Percentiles rank a stretch among this genome's conserved stretches.
Conservation (phyloP, 2,888 invertebrate genomes). For the Masnerella sp. region DNA sequence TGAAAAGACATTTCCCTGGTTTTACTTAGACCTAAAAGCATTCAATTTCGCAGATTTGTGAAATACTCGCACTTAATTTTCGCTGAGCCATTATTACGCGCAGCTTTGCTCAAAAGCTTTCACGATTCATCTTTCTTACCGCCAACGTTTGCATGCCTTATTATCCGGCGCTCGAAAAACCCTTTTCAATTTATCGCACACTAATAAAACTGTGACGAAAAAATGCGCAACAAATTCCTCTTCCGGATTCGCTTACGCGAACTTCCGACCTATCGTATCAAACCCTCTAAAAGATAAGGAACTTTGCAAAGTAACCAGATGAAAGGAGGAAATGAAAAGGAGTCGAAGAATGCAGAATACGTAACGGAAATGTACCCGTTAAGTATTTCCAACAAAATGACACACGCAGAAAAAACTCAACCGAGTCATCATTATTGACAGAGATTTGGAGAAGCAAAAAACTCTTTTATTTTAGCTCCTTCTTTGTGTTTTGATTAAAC, state of each 20-base stretch:
- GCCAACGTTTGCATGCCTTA: constrained; percentile 30
- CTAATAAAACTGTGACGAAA: constrained; percentile 19
- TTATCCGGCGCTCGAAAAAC: constrained; percentile 37
- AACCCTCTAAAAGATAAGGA: constrained; percentile 9
- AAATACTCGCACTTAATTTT: constrained; percentile 36
- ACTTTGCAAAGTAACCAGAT: not conserved
- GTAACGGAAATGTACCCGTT: no score
- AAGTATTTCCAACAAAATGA: no score
- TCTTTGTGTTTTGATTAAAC: no score
- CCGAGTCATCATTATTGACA: no score
- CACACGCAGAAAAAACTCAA: no score
- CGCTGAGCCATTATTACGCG: constrained; percentile 8
- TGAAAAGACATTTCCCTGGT: not conserved
- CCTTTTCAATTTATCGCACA: constrained; percentile 29
- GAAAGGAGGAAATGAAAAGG: not conserved
- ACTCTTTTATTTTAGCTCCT: no score
- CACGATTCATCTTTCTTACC: constrained; percentile 34
- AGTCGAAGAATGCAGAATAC: not conserved
- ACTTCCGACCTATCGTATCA: constrained; percentile 1
- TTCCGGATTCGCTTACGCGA: constrained; percentile 10
- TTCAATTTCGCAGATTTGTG: constrained; percentile 28
- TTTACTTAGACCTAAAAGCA: constrained; percentile 12
- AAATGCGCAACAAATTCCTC: constrained; percentile 40
- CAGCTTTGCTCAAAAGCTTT: constrained; percentile 5
- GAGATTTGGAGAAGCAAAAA: no score